Base-by-base conservation (phyloP, 2,797 vertebrate genomes). In the Cossypha dichroa region DNA sequence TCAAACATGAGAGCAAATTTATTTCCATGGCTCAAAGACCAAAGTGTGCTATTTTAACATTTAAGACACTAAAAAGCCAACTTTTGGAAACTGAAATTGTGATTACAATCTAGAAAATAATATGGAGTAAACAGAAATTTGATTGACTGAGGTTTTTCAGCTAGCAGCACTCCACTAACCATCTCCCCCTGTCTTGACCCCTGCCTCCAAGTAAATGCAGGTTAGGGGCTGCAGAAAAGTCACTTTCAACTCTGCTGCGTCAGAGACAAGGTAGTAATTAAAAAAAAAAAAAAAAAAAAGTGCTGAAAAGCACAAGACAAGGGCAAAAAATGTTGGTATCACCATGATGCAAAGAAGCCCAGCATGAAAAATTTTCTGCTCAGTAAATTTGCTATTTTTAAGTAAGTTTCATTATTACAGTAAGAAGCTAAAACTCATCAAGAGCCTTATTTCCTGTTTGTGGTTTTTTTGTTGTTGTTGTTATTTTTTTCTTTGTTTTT, bases 1-100 rank as follows among this genome's bases (percentile, higher is more conserved):
- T 96, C 91, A 96, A 96, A 91, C 76, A 78, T 45, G 67, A 91
- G 49, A 94, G 74, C 92, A 96, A 88, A 90, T 81, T 40, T 86
- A 9, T 38, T 76, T 79, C 86, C 63, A 86, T 23, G 31, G 89
- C 58, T 87, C 15, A 18, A 21, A 63, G 76, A 77, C 1, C 38
- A 22, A 90, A 70, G 43, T 80, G 90, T 90, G 82, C 81, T 76
- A 68, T 63, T 94, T 92, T 86, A 88, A 91, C 52, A 55, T 56
- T 81, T 74, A 38, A 76, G 38, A 75, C 41, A n/a, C 54, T 80
- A 89, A 78, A 92, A 88, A 80, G 49, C 76, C 66, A 48, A 41
- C 33, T 93, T 83, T 38, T 62, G 38, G 34, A 92, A 74, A 72
- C 34, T 10, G 33, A 77, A 72, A 16, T 69, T 67, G 38, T 49